Conservation (phyloP, 1,140 invertebrate genomes). For the Nixonia krombeini region DNA sequence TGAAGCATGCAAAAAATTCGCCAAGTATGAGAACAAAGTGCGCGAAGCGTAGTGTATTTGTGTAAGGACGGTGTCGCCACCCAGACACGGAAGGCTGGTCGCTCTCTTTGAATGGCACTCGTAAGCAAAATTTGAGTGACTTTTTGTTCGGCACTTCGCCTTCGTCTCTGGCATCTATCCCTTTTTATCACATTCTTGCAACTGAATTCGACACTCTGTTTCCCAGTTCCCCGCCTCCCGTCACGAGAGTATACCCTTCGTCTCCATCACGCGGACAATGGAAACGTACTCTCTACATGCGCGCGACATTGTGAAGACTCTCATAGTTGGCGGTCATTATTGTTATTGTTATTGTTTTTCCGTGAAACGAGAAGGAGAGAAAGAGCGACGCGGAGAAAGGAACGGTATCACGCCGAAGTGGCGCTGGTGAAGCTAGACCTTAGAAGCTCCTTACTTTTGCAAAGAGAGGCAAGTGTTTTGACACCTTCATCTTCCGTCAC, state of each 20-base stretch:
- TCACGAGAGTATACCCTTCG: slow-evolving; percentile 23
- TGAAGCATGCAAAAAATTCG: too few species aligned
- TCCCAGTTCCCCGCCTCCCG: slow-evolving; percentile 16
- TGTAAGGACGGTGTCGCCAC: too few species aligned
- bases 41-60: too few species aligned
- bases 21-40: neutral
- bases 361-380: slow-evolving; percentile 4
- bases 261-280: slow-evolving; percentile 17
- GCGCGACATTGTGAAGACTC: slow-evolving; percentile 21
- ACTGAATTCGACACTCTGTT: slow-evolving; percentile 12
- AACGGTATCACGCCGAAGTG: too few species aligned
- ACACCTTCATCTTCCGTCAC: too few species aligned
- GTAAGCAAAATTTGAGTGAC: slow-evolving; percentile 58
- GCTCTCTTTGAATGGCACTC: slow-evolving; percentile 1
- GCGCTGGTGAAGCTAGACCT: slow-evolving; percentile 19
- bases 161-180: slow-evolving; percentile 18
- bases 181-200: slow-evolving; percentile 17
- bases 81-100: too few species aligned
- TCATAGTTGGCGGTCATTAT: slow-evolving; percentile 22
- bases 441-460: too few species aligned
- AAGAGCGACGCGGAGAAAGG: too few species aligned
- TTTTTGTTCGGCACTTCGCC: slow-evolving; percentile 45
- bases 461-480: too few species aligned
- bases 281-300: slow-evolving; percentile 3
- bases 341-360: slow-evolving; percentile 35